Evolutionary conservation across 2,888 invertebrate species (phyloP).

Genomic region (Aquatica leii): DNA sequence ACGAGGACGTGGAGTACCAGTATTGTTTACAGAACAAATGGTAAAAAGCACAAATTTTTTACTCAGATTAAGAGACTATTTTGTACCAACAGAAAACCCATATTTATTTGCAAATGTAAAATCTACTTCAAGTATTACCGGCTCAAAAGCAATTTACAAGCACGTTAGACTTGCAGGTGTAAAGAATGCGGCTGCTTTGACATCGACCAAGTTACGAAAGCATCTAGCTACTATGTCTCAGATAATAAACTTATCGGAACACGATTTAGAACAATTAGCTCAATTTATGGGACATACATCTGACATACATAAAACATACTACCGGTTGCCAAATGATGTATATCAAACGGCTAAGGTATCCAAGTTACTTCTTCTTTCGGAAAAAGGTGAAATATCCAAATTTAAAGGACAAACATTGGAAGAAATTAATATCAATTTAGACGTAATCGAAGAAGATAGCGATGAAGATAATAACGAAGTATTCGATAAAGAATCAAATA

Average conservation of each 20-base stretch:
- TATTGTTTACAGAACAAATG: too few species aligned
- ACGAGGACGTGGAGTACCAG: too few species aligned
- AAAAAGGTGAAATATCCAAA: neutral
- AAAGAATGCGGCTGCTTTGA: neutral
- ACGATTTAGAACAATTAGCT: conserved; percentile 12
- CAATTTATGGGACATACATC: conserved; percentile 5
- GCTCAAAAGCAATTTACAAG: neutral
- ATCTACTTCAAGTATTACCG: neutral
- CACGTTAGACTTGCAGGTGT: too few species aligned
- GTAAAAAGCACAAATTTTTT: too few species aligned
- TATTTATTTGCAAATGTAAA: too few species aligned
- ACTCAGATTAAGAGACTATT: too few species aligned
- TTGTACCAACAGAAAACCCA: neutral
- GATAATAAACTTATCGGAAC: too few species aligned
- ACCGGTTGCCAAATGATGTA: neutral
- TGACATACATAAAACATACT: neutral
- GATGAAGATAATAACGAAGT: neutral
- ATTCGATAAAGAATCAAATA: neutral
- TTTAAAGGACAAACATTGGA: conserved; percentile 3
- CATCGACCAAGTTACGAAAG: conserved; percentile 6
- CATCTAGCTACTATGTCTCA: too few species aligned
- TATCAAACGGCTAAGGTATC: conserved; percentile 7
- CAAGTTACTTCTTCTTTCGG: neutral
- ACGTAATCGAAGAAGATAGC: neutral
- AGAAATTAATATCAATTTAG: neutral